These are phyloP conservation scores for Pseudachorutes palmiensis DNA, from an alignment of 1,140 invertebrate species.

Conservation along the genomic window DNA sequence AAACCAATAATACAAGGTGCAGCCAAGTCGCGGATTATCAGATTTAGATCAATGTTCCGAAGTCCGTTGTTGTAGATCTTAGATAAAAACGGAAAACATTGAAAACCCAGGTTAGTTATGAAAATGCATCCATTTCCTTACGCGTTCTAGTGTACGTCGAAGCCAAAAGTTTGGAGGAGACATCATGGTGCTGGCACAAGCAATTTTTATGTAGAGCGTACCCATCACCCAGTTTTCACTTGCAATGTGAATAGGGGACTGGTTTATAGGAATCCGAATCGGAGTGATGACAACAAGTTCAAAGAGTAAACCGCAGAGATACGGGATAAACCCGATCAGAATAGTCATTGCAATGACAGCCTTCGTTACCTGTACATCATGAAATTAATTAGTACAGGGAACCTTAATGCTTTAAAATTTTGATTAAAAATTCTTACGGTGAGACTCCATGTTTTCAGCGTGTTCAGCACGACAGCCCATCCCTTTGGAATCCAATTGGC, in stretches of 20 bases:
- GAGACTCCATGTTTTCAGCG: constrained; percentile 38
- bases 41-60: constrained; percentile 79
- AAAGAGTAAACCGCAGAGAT: constrained; percentile 82
- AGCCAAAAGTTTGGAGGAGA: constrained; percentile 88
- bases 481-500: constrained; percentile 82
- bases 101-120: constrained; percentile 3
- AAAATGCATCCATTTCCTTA: constrained; percentile 49
- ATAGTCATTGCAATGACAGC: constrained; percentile 60
- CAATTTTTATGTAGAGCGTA: constrained; percentile 94
- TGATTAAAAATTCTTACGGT: constrained; percentile 32
- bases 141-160: constrained; percentile 79
- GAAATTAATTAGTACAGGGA: constrained; percentile 8
- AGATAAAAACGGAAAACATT: not conserved
- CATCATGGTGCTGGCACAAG: constrained; percentile 95
- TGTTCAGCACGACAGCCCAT: constrained; percentile 44
- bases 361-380: constrained; percentile 44
- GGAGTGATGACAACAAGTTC: constrained; percentile 88
- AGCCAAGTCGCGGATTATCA: constrained; percentile 75
- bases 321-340: constrained; percentile 80
- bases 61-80: constrained; percentile 75
- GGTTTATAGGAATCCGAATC: constrained; percentile 80
- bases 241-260: constrained; percentile 79
- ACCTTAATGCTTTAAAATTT: constrained; percentile 8
- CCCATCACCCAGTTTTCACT: constrained; percentile 78
- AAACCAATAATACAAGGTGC: constrained; percentile 79